Conservation (phyloP, 2,113 vertebrate species). For the Eubucco bourcierii region DNA sequence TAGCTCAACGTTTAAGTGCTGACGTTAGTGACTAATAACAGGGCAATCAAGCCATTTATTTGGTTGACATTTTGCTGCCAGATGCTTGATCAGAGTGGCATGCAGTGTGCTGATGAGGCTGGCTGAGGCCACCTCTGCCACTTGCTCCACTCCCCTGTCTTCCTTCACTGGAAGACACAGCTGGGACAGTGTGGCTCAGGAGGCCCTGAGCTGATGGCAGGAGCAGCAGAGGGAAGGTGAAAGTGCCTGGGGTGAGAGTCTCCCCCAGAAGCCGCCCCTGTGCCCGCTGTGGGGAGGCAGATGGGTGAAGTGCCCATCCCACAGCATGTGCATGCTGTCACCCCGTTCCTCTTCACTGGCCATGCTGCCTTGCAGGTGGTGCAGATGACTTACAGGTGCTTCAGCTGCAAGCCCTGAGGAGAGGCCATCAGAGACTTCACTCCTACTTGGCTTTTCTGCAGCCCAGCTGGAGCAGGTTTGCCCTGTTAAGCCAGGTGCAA, state of each 20-base stretch:
- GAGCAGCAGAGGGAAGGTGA: not conserved
- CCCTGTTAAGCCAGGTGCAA: not conserved
- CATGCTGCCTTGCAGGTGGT: not conserved
- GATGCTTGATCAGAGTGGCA: not conserved
- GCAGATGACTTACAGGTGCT: not conserved
- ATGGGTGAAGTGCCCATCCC: not conserved
- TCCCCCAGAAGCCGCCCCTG: not conserved
- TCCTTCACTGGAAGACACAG: rapidly evolving
- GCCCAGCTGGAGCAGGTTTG: slow-evolving; percentile 5
- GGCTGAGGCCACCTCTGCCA: not conserved
- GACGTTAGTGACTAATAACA: slow-evolving; percentile 51
- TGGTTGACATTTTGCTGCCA: not conserved
- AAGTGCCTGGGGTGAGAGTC: rapidly evolving
- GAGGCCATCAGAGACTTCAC: not conserved
- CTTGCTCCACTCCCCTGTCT: rapidly evolving
- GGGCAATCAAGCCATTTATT: slow-evolving; percentile 46
- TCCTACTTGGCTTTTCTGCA: not conserved
- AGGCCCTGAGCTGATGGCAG: not conserved
- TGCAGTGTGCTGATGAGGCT: not conserved
- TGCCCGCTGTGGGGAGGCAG: not conserved
- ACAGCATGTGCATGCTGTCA: not conserved
- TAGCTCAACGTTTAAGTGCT: slow-evolving; percentile 38
- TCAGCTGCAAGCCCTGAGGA: not conserved
- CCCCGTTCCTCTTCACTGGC: not conserved
- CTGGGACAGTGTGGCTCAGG: not conserved